Evolutionary conservation across 1,140 invertebrate genomes (phyloP).

Genomic region (Trichoplusia ni): DNA sequence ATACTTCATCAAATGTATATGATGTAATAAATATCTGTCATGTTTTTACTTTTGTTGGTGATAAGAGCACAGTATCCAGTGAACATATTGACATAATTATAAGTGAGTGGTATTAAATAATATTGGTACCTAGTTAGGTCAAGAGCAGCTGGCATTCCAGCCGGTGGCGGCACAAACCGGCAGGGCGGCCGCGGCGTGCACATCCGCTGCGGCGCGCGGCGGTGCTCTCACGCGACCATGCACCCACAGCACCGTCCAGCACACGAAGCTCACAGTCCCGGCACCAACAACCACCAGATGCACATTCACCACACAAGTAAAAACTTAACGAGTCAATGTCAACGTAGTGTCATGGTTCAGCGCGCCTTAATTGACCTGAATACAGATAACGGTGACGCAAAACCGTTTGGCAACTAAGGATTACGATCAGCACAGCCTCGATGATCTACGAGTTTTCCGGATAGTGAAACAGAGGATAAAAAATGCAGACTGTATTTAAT

Average conservation of each 20-base stretch:
- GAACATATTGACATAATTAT: no score
- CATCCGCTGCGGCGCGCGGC: constrained; percentile 65
- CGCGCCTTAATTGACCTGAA: constrained; percentile 57
- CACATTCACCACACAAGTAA: constrained; percentile 60
- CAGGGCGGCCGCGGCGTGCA: constrained; percentile 74
- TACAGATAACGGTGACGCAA: constrained; percentile 64
- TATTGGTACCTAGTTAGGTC: constrained; percentile 72
- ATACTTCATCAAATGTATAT: constrained; percentile 1
- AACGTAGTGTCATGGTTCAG: constrained; percentile 68
- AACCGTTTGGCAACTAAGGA: constrained; percentile 53
- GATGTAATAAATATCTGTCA: no score
- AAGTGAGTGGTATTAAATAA: background rate
- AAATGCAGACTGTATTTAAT: constrained; percentile 44
- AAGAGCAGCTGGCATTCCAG: constrained; percentile 80
- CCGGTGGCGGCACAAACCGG: constrained; percentile 68
- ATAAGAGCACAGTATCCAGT: no score
- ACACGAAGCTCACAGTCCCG: constrained; percentile 33
- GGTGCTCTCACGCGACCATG: constrained; percentile 56
- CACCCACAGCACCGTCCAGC: constrained; percentile 35
- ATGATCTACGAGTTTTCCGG: constrained; percentile 42
- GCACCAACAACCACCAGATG: constrained; percentile 43
- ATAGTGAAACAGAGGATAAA: constrained; percentile 47
- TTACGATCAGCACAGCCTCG: constrained; percentile 45
- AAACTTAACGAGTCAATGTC: constrained; percentile 54
- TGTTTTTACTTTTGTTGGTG: no score